Conservation (phyloP, 2,113 vertebrate species). For the Bos javanicus region DNA sequence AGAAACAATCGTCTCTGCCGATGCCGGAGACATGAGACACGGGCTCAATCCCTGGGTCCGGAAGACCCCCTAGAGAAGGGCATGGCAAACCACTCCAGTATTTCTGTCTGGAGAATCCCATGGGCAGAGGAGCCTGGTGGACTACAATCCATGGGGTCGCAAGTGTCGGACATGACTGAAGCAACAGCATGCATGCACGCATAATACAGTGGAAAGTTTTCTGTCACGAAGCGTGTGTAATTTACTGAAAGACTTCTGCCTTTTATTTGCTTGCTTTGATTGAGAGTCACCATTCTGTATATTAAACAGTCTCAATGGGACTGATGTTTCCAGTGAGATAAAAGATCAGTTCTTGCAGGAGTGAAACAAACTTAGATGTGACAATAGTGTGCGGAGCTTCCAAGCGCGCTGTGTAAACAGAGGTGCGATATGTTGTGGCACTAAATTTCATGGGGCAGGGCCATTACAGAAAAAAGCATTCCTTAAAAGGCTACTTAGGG, state of each 20-base stretch:
- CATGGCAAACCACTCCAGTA: not conserved
- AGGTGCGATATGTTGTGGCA: not conserved
- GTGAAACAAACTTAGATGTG: not conserved
- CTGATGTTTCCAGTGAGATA: not conserved
- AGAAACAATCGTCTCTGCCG: not conserved
- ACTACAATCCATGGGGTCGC: not conserved
- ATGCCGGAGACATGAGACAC: not conserved
- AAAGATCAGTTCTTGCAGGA: not conserved
- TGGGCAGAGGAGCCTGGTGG: not conserved
- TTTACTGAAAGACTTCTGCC: not conserved
- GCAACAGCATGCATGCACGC: not conserved
- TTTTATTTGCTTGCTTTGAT: not conserved
- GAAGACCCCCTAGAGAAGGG: not conserved
- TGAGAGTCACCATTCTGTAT: not conserved
- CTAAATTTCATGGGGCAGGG: not conserved
- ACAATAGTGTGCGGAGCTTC: not conserved
- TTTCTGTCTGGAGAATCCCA: not conserved
- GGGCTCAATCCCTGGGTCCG: not conserved
- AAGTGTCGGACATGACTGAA: not conserved
- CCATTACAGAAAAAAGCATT: not conserved
- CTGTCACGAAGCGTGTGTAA: not conserved
- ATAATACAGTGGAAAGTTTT: not conserved
- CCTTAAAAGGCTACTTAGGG: not conserved
- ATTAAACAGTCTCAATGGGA: not conserved
- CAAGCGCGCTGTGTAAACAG: not conserved